Evolutionary conservation across 2,888 invertebrate genomes (phyloP).

Genomic region (Lasius platythorax): DNA sequence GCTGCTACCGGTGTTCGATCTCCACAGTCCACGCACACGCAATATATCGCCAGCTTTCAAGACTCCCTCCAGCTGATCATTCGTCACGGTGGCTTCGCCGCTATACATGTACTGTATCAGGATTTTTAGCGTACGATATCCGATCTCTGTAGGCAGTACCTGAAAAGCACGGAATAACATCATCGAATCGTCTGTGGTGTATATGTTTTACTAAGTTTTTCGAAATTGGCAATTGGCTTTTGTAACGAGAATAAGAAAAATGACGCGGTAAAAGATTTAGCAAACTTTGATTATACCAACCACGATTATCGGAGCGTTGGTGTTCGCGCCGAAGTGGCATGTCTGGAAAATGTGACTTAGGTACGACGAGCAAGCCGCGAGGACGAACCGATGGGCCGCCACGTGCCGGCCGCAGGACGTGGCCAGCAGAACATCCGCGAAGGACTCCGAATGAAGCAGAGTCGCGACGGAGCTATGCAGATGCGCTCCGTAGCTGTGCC

Average conservation of each 20-base stretch:
- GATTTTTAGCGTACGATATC: constrained; percentile 92
- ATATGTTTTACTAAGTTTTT: not conserved
- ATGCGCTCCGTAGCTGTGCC: constrained; percentile 95
- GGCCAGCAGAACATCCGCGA: constrained; percentile 93
- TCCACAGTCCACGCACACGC: constrained; percentile 93
- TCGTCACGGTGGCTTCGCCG: constrained; percentile 94
- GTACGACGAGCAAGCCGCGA: constrained; percentile 93
- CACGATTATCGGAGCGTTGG: constrained; percentile 85
- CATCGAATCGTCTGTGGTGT: not conserved
- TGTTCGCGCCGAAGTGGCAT: constrained; percentile 84
- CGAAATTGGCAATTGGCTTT: not conserved
- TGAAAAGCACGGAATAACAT: constrained; percentile 58
- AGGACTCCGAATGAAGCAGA: constrained; percentile 92
- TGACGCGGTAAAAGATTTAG: too few species aligned
- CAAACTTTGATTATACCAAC: constrained; percentile 68
- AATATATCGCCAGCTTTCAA: constrained; percentile 93
- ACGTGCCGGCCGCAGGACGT: constrained; percentile 93
- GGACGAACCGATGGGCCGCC: constrained; percentile 94
- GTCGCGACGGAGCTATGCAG: constrained; percentile 94
- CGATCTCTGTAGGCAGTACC: constrained; percentile 93
- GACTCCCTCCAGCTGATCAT: constrained; percentile 93
- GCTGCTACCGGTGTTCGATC: constrained; percentile 84
- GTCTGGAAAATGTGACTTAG: constrained; percentile 87
- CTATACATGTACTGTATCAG: constrained; percentile 95
- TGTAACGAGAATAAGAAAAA: not conserved